Base-by-base conservation (phyloP, 2,797 vertebrate genomes). In the Tinamus major region DNA sequence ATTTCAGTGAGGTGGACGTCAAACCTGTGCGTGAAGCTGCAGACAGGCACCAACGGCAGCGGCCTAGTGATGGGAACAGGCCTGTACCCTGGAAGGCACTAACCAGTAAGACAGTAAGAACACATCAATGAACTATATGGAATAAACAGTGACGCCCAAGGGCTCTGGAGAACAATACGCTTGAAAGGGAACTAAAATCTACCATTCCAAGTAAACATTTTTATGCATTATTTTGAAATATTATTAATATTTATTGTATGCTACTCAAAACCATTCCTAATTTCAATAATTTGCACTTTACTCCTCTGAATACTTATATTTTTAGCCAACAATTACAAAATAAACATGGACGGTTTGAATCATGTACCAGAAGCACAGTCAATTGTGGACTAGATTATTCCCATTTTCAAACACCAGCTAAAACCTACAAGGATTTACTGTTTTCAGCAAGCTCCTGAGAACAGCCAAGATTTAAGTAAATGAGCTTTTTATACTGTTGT, bases 1-100 rank as follows among this genome's bases (percentile, higher is more conserved):
- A 17, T 51, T 64, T 69, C 29, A 19, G 16, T 79, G 14, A 75
- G 11, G 37, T 17, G 10, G 63, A 75, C 26, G 48, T 24, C 21
- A 48, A 65, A 64, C 24, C 16, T 5, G 35, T 17, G 6, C 41
- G 23, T 64, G 13, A 59, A 75, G 64, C 58, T 17, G 11, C 59
- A 75, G 0, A 0, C 33, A 53, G 58, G 8, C 4, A 27, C 31
- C 16, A 69, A 39, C 63, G 6, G 4, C 29, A 69, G 33, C 6
- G 46, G 35, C 46, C 56, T 18, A 41, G 7, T 17, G 39, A 55
- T 17, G 4, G n/a, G 12, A 71, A 61, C 39, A 61, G 29, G 24
- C 4, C 31, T 6, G 26, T 19, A 12, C 58, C 79, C 3, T 2
- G 15, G 79, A 69, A 58, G 16, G 42, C 24, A 51, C 17, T 42